Conservation (phyloP, 1,140 invertebrate species). For the Hyles euphorbiae region DNA sequence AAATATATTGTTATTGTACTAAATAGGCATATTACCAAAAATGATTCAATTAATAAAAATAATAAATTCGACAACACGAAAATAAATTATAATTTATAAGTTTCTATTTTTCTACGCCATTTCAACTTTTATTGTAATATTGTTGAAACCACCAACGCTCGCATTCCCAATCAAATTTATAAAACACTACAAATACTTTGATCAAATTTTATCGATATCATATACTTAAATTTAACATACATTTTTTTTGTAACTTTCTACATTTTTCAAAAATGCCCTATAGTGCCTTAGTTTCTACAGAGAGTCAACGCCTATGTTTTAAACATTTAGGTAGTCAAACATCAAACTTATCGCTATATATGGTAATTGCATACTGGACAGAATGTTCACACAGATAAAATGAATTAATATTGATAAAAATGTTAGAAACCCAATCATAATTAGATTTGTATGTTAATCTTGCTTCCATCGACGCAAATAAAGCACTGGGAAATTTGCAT, state of each 20-base stretch:
- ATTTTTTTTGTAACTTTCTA: conserved; percentile 25
- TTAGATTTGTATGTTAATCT: too few species aligned
- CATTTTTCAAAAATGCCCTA: conserved; percentile 24
- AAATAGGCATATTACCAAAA: background rate
- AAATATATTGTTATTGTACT: background rate
- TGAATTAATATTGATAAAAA: background rate
- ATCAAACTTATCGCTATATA: conserved; percentile 16
- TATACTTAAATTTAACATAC: conserved; percentile 9
- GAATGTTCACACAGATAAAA: background rate
- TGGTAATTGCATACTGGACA: background rate
- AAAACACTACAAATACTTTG: conserved; percentile 39
- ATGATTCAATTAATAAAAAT: too few species aligned
- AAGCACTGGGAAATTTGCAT: too few species aligned
- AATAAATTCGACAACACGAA: too few species aligned
- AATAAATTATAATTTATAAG: too few species aligned
- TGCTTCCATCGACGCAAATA: too few species aligned
- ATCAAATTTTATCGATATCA: conserved; percentile 18
- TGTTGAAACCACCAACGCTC: too few species aligned
- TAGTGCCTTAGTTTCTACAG: conserved; percentile 31
- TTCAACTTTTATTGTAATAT: too few species aligned
- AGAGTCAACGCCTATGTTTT: conserved; percentile 33
- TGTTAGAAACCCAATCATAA: too few species aligned
- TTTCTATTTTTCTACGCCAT: too few species aligned
- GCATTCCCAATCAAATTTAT: conserved; percentile 22
- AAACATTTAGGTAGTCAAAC: conserved; percentile 22